Conservation (phyloP, 2,888 invertebrate genomes). For the Isotomurus palustris region DNA sequence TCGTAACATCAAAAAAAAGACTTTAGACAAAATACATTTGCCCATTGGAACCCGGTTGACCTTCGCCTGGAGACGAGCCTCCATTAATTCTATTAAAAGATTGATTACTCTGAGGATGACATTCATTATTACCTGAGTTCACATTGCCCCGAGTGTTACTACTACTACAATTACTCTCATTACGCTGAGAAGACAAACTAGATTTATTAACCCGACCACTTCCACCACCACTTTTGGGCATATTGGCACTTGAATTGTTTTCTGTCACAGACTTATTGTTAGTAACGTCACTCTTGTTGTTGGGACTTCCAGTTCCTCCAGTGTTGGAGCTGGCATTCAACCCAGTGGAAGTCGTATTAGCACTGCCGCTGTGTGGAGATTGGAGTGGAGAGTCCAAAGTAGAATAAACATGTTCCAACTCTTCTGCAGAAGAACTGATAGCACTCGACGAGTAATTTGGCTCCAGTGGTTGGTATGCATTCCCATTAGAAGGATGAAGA, state of each 20-base stretch:
- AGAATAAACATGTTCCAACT: slow-evolving; percentile 35
- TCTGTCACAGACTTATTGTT: neutral
- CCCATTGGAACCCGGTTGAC: slow-evolving; percentile 17
- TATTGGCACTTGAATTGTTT: slow-evolving; percentile 7
- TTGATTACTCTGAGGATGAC: neutral
- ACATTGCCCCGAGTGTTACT: slow-evolving; percentile 2
- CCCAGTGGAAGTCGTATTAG: neutral
- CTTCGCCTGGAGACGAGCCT: neutral
- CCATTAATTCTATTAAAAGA: slow-evolving; percentile 4
- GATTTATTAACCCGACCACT: too few species aligned
- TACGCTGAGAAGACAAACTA: too few species aligned
- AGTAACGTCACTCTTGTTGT: neutral
- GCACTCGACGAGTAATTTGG: slow-evolving; percentile 35
- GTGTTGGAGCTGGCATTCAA: neutral
- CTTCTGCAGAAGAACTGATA: slow-evolving; percentile 27
- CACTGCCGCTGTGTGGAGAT: neutral
- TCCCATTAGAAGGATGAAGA: slow-evolving; percentile 5
- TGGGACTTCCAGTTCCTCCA: neutral
- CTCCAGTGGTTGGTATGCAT: slow-evolving; percentile 30
- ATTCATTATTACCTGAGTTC: slow-evolving; percentile 13
- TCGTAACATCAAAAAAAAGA: too few species aligned
- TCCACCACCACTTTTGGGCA: neutral
- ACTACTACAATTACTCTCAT: slow-evolving; percentile 1
- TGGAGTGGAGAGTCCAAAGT: slow-evolving; percentile 30
- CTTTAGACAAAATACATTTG: slow-evolving; percentile 36